These are phyloP conservation scores for Eupristina koningsbergeri DNA, from an alignment of 1,140 invertebrate species.

Conservation along the genomic window DNA sequence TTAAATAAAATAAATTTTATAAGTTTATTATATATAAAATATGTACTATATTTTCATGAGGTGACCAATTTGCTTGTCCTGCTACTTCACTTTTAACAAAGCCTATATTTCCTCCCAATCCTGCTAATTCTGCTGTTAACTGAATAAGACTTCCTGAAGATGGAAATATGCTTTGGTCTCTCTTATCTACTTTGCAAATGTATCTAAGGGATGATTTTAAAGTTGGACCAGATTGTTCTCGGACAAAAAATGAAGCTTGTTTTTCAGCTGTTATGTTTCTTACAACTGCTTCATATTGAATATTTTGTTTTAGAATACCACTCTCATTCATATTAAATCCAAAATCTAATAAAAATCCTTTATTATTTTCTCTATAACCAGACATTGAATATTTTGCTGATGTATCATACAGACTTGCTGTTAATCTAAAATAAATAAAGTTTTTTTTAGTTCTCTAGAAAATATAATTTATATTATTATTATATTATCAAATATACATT, in stretches of 20 bases:
- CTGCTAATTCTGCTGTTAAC: conserved; percentile 85
- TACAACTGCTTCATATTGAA: conserved; percentile 88
- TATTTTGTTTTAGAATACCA: conserved; percentile 79
- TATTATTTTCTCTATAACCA: conserved; percentile 81
- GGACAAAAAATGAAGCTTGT: conserved; percentile 82
- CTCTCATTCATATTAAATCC: conserved; percentile 76
- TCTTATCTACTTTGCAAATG: conserved; percentile 82
- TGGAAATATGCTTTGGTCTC: conserved; percentile 87
- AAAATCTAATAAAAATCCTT: conserved; percentile 79
- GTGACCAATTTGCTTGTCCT: conserved; percentile 83
- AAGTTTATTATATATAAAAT: conserved; percentile 36
- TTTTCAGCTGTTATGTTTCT: conserved; percentile 80
- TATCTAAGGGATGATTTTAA: conserved; percentile 89
- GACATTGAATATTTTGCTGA: conserved; percentile 85
- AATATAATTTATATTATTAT: too few relatives aligned
- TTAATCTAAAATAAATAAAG: conserved; percentile 73
- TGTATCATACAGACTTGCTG: conserved; percentile 80
- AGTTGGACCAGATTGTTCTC: conserved; percentile 88
- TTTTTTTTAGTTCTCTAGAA: too few relatives aligned
- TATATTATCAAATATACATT: too few relatives aligned
- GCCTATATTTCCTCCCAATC: conserved; percentile 88
- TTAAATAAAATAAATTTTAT: background rate
- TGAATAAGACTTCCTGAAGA: conserved; percentile 80
- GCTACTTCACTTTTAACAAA: conserved; percentile 88
- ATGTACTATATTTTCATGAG: conserved; percentile 78